These are phyloP conservation scores for Hippocampus mohnikei DNA, from an alignment of 2,113 vertebrate species.

Conservation along the genomic window DNA sequence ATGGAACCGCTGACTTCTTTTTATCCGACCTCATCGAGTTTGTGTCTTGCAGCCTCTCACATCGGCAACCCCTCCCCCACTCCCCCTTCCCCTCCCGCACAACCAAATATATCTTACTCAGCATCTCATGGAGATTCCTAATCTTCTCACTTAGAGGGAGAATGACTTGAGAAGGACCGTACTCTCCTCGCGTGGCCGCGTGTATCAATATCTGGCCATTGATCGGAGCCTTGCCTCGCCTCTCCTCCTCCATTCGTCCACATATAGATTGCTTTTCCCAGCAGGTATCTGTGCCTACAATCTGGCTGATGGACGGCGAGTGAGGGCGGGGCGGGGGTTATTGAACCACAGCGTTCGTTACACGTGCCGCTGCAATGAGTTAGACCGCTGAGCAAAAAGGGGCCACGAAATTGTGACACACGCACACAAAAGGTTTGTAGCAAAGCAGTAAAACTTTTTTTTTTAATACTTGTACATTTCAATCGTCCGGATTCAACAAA, in stretches of 20 bases:
- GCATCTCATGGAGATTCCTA: conserved; percentile 65
- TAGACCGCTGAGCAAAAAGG: conserved; percentile 55
- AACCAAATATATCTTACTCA: conserved; percentile 64
- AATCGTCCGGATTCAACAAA: background rate
- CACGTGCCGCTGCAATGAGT: conserved; percentile 57
- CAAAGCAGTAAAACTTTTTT: background rate
- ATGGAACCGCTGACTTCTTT: conserved; percentile 26
- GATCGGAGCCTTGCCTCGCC: conserved; percentile 60
- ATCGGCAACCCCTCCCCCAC: background rate
- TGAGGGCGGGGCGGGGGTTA: conserved; percentile 44
- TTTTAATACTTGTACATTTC: background rate
- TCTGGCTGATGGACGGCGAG: conserved; percentile 64
- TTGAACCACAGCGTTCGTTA: conserved; percentile 57
- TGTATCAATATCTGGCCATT: conserved; percentile 73
- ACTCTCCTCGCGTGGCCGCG: conserved; percentile 60
- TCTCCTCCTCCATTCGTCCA: conserved; percentile 66
- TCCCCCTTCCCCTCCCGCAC: conserved; percentile 13
- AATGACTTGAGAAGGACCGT: conserved; percentile 60
- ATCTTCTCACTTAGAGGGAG: conserved; percentile 52
- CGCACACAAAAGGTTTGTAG: background rate
- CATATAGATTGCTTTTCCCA: conserved; percentile 72
- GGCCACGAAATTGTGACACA: background rate
- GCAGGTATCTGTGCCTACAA: conserved; percentile 65
- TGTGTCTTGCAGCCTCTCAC: conserved; percentile 51
- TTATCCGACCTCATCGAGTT: conserved; percentile 33